phyloP scores from a whole-genome alignment of 1,140 invertebrate species.

The Brachionus rubens region DNA sequence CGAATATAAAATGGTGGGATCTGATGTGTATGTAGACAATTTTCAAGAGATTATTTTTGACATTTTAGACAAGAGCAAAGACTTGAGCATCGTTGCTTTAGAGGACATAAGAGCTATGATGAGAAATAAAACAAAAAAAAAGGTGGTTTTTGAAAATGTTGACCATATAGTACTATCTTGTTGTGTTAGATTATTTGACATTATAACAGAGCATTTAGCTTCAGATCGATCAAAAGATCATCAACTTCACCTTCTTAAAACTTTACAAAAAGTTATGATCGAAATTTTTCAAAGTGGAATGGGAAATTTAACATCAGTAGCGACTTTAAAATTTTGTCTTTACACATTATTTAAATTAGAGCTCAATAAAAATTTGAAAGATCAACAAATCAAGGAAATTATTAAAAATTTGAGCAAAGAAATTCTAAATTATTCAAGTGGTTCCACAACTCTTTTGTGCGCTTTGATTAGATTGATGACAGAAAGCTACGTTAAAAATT shows the following conservation, averaged over 20 bases:
- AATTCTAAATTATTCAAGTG: background rate
- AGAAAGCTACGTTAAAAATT: slow-evolving; percentile 11
- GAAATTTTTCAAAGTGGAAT: background rate
- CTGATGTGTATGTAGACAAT: background rate
- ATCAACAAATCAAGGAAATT: background rate
- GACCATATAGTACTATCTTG: background rate
- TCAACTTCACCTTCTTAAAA: background rate
- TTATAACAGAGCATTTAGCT: background rate
- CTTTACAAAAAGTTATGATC: background rate
- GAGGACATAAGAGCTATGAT: background rate
- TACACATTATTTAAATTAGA: background rate
- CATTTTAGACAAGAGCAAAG: slow-evolving; percentile 15
- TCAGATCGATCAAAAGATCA: background rate
- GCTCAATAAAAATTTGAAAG: background rate
- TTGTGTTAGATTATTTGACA: background rate
- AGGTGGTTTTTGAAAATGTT: background rate
- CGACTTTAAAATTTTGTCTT: slow-evolving; percentile 2
- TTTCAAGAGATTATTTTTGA: background rate
- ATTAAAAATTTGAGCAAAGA: background rate
- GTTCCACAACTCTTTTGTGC: background rate
- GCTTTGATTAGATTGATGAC: background rate
- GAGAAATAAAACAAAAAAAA: background rate
- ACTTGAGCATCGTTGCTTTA: background rate
- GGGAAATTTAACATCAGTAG: background rate
- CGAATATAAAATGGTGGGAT: background rate